These are phyloP conservation scores for Melanerpes aurifrons DNA, from an alignment of 2,113 vertebrate genomes.

Conservation along the genomic window DNA sequence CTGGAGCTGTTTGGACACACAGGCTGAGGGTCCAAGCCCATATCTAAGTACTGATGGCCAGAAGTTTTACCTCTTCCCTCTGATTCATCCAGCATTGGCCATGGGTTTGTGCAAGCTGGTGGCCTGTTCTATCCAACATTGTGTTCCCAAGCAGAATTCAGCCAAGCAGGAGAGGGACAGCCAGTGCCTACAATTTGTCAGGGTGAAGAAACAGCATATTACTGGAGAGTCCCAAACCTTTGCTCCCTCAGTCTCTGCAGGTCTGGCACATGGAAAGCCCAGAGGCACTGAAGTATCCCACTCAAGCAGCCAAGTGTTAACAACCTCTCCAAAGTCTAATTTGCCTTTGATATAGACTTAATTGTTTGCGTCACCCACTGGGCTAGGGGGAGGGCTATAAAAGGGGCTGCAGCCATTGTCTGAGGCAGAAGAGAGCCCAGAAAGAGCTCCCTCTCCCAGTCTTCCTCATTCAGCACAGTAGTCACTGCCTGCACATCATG, in stretches of 20 bases:
- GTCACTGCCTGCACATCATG: slow-evolving; percentile 41
- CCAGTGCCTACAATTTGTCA: background rate
- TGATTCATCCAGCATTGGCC: background rate
- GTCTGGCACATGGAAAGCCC: slow-evolving; percentile 38
- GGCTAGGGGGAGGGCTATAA: slow-evolving; percentile 62
- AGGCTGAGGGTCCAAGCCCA: background rate
- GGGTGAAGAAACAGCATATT: background rate
- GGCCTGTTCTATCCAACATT: background rate
- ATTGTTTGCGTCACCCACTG: slow-evolving; percentile 58
- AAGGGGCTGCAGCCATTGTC: slow-evolving; percentile 50
- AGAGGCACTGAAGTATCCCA: slow-evolving; percentile 35
- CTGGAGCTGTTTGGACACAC: background rate
- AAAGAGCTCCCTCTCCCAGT: slow-evolving; percentile 36
- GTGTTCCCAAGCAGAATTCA: background rate
- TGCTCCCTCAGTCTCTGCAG: background rate
- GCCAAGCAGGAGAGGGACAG: background rate
- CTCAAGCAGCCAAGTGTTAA: slow-evolving; percentile 39
- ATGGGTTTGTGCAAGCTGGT: background rate
- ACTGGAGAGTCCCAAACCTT: slow-evolving; percentile 17
- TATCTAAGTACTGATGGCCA: background rate
- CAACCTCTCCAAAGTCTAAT: slow-evolving; percentile 50
- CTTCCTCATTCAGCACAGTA: slow-evolving; percentile 1
- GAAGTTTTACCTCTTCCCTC: background rate
- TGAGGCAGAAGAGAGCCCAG: slow-evolving; percentile 36
- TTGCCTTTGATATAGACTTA: slow-evolving; percentile 44